Conservation (phyloP, 2,888 invertebrate genomes). For the Chamaedrilus cognettii region DNA sequence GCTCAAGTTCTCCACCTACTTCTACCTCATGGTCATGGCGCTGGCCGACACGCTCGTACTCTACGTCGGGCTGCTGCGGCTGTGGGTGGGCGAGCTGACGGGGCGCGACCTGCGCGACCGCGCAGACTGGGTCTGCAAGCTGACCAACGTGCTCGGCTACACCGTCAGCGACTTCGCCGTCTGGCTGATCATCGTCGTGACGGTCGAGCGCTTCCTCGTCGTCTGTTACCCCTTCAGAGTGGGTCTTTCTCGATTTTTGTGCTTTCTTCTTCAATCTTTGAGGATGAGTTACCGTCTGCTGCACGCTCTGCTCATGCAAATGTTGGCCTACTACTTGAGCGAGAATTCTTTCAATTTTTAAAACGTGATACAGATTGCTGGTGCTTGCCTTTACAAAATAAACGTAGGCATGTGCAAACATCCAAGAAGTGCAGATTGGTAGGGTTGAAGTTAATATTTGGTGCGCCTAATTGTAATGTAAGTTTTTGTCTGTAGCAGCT, state of each 20-base stretch:
- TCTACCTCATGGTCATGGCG: conserved; percentile 23
- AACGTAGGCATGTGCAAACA: too few relatives aligned
- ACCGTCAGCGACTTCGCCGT: conserved; percentile 26
- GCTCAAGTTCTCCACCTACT: conserved; percentile 25
- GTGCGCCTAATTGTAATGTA: too few relatives aligned
- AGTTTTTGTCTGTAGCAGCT: too few relatives aligned
- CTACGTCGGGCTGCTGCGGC: conserved; percentile 12
- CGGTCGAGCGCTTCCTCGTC: conserved; percentile 23
- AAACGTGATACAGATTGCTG: too few relatives aligned
- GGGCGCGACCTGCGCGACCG: conserved; percentile 15
- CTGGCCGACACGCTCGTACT: conserved; percentile 25
- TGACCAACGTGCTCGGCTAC: conserved; percentile 22
- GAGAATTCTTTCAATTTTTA: too few relatives aligned
- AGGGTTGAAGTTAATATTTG: too few relatives aligned
- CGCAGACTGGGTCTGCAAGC: conserved; percentile 17
- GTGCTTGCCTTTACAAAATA: too few relatives aligned
- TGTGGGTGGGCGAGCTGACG: conserved; percentile 23
- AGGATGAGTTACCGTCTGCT: conserved; percentile 1
- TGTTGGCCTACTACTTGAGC: too few relatives aligned
- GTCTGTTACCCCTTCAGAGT: conserved; percentile 22
- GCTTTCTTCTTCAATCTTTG: too few relatives aligned
- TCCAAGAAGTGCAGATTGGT: too few relatives aligned
- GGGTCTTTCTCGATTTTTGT: background rate
- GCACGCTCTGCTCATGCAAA: too few relatives aligned
- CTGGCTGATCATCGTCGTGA: conserved; percentile 25